Conservation (phyloP, 2,888 invertebrate genomes). For the Watsonalla cultraria region DNA sequence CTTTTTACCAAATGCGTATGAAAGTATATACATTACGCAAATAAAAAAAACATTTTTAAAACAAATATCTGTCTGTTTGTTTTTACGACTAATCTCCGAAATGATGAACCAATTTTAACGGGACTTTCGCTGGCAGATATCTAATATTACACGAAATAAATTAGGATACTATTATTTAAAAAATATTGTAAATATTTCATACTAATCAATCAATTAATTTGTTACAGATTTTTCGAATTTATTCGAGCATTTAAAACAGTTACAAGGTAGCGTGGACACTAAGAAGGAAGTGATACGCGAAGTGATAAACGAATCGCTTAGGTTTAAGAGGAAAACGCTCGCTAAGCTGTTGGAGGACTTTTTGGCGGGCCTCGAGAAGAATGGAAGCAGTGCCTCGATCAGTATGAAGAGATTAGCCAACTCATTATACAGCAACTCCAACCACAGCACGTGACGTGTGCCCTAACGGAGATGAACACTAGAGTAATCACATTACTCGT, state of each 20-base stretch:
- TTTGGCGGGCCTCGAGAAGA: slow-evolving; percentile 70
- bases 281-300: slow-evolving; percentile 84
- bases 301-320: slow-evolving; percentile 85
- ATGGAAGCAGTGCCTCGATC: slow-evolving; percentile 69
- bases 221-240: slow-evolving; percentile 84
- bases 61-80: no score
- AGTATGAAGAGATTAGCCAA: slow-evolving; percentile 55
- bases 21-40: no score
- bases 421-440: slow-evolving; percentile 50
- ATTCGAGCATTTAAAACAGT: slow-evolving; percentile 83
- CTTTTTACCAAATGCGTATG: no score
- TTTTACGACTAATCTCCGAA: background rate
- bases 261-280: slow-evolving; percentile 83
- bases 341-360: slow-evolving; percentile 84
- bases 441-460: slow-evolving; percentile 61
- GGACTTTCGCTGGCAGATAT: no score
- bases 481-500: slow-evolving; percentile 19
- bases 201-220: slow-evolving; percentile 7
- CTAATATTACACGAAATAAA: no score
- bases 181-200: background rate
- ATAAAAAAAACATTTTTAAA: no score
- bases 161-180: background rate
- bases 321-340: slow-evolving; percentile 87
- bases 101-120: no score
- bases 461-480: slow-evolving; percentile 23